Evolutionary conservation across 2,888 invertebrate genomes (phyloP).

Genomic region (Colostygia pectinataria): DNA sequence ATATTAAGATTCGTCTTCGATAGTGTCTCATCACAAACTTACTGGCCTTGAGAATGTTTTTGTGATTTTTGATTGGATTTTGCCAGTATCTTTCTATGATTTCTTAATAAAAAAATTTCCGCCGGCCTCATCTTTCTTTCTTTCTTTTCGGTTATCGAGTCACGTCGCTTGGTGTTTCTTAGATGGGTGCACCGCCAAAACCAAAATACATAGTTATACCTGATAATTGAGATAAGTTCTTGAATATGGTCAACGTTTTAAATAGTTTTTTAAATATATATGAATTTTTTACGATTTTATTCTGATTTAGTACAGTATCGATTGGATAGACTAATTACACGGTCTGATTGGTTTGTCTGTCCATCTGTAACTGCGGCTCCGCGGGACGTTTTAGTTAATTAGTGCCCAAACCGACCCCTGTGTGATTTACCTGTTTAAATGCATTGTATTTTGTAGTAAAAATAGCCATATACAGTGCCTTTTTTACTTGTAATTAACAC

Average conservation of each 20-base stretch:
- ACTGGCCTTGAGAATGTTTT: background rate
- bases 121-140: no score
- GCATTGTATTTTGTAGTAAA: conserved; percentile 1
- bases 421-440: conserved; percentile 56
- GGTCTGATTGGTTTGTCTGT: conserved; percentile 74
- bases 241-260: no score
- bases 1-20: background rate
- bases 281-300: conserved; percentile 7
- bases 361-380: conserved; percentile 77
- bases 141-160: no score
- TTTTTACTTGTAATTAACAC: no score
- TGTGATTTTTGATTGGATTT: background rate
- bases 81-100: no score
- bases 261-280: no score
- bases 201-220: no score
- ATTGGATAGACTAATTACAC: conserved; percentile 75
- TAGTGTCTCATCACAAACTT: background rate
- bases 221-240: no score
- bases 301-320: conserved; percentile 40
- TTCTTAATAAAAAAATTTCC: no score
- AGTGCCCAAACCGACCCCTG: conserved; percentile 63
- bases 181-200: no score
- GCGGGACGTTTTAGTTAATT: conserved; percentile 74
- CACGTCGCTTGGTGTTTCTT: no score
- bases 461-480: no score